Percentiles rank a stretch among this genome's conserved stretches.
Evolutionary conservation across 2,888 invertebrate genomes (phyloP).

Genomic region (Apoda limacodes): DNA sequence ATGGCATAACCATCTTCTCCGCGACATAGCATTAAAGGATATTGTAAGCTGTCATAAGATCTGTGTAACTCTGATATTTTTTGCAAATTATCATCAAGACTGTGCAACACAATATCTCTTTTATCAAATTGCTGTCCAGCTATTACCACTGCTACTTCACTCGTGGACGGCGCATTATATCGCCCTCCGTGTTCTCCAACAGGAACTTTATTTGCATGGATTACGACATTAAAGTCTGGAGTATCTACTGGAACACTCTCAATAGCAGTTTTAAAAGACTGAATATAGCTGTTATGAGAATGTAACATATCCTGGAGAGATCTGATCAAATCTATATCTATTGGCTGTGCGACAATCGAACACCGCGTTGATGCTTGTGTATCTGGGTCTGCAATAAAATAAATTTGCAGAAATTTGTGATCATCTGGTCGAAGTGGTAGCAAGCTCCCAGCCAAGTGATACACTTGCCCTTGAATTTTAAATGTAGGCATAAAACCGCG

Average conservation of each 20-base stretch:
- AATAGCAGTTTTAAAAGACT: conserved; percentile 21
- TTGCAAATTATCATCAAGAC: conserved; percentile 21
- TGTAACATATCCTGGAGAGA: conserved; percentile 22
- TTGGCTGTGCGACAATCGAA: conserved; percentile 18
- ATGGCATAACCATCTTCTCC: conserved; percentile 22
- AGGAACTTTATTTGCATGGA: conserved; percentile 21
- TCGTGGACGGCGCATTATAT: conserved; percentile 21
- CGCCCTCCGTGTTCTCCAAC: conserved; percentile 21
- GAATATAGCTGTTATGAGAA: conserved; percentile 19
- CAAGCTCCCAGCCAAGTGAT: conserved; percentile 18
- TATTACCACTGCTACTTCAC: conserved; percentile 23
- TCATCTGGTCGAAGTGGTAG: conserved; percentile 19
- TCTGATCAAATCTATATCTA: conserved; percentile 19
- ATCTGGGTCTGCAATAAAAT: conserved; percentile 20
- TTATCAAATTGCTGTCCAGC: conserved; percentile 22
- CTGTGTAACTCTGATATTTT: conserved; percentile 20
- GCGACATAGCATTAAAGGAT: conserved; percentile 21
- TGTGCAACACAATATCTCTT: conserved; percentile 22
- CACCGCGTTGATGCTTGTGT: conserved; percentile 19
- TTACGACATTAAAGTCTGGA: conserved; percentile 20
- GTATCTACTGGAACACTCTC: conserved; percentile 19
- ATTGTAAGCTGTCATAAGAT: conserved; percentile 23
- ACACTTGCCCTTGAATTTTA: conserved; percentile 20
- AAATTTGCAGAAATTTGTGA: conserved; percentile 20
- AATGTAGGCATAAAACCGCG: too few relatives aligned